Percentiles rank a stretch among this genome's conserved stretches.
Evolutionary conservation across 1,140 invertebrate genomes (phyloP).

Genomic region (Panulirus ornatus): DNA sequence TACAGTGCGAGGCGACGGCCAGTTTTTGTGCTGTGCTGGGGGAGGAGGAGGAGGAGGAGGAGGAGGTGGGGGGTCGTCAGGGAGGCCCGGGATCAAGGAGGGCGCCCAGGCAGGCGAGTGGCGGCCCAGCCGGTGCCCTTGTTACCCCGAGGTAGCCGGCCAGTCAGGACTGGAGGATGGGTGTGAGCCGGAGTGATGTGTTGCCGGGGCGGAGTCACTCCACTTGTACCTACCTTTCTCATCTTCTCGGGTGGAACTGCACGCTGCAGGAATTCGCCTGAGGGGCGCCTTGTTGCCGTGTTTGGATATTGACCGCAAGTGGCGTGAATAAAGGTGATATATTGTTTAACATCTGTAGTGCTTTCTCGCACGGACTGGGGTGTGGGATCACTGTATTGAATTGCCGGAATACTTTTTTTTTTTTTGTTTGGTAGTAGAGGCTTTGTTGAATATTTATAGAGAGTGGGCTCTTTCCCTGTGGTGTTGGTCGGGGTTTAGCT

Average conservation of each 20-base stretch:
- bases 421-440: not conserved
- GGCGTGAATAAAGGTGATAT: not conserved
- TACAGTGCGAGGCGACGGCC: not conserved
- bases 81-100: not conserved
- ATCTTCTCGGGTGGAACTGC: not conserved
- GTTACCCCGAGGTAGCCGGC: not conserved
- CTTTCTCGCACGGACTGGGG: not conserved
- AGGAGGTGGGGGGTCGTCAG: not conserved
- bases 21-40: not conserved
- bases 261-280: not conserved
- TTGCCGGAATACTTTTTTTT: not conserved
- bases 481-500: too few species aligned
- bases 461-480: too few species aligned
- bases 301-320: not conserved
- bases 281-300: not conserved
- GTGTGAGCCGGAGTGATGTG: not conserved
- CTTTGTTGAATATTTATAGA: too few species aligned
- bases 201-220: not conserved
- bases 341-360: not conserved
- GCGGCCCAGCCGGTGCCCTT: not conserved
- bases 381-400: too few species aligned
- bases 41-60: too few species aligned
- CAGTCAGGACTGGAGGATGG: not conserved
- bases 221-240: not conserved
- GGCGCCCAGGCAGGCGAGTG: not conserved